phyloP scores from a whole-genome alignment of 1,140 invertebrate genomes.

The Diprion similis region DNA sequence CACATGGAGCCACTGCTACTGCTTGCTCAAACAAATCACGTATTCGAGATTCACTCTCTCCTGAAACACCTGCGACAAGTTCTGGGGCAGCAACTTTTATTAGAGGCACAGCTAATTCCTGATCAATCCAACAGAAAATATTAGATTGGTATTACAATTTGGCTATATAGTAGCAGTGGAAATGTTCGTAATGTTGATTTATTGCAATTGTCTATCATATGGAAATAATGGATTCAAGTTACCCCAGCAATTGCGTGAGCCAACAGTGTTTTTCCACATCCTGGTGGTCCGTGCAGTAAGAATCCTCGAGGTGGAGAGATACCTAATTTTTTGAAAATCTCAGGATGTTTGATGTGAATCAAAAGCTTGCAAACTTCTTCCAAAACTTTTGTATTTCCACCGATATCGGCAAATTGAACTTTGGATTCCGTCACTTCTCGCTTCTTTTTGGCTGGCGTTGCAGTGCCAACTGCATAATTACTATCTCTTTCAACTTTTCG shows the following conservation, averaged over 20 bases:
- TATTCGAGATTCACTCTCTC: conserved; percentile 93
- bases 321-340: conserved; percentile 81
- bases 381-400: conserved; percentile 74
- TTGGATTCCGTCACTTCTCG: conserved; percentile 52
- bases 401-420: conserved; percentile 77
- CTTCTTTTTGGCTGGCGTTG: conserved; percentile 44
- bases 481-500: conserved; percentile 46
- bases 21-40: conserved; percentile 91
- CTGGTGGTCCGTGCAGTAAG: conserved; percentile 90
- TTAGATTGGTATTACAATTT: conserved; percentile 27
- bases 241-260: conserved; percentile 93
- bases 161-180: conserved; percentile 23
- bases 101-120: conserved; percentile 77
- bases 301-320: conserved; percentile 84
- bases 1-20: conserved; percentile 74
- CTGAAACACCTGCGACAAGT: conserved; percentile 92
- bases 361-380: conserved; percentile 83
- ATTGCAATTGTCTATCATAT: conserved; percentile 32
- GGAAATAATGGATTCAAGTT: conserved; percentile 44
- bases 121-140: neutral
- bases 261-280: conserved; percentile 91
- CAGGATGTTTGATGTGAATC: conserved; percentile 84
- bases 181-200: conserved; percentile 25
- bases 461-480: conserved; percentile 48
- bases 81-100: conserved; percentile 90